Conservation (phyloP, 1,140 invertebrate genomes). For the Ips nitidus region DNA sequence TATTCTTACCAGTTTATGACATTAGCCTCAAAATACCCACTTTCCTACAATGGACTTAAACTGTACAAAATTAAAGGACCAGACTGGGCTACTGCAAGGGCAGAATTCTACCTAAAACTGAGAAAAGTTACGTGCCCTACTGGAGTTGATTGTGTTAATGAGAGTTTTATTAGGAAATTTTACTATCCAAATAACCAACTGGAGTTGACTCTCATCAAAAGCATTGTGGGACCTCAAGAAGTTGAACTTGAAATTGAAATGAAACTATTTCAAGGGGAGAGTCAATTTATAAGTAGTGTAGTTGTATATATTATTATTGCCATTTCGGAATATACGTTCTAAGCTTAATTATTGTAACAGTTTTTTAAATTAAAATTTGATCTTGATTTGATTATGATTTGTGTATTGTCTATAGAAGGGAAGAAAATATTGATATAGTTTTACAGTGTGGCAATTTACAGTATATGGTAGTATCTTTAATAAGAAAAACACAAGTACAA, state of each 20-base stretch:
- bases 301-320: constrained; percentile 82
- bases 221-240: constrained; percentile 84
- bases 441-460: too few species aligned
- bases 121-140: constrained; percentile 62
- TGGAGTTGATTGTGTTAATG: constrained; percentile 62
- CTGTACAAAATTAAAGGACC: constrained; percentile 88
- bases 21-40: constrained; percentile 78
- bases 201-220: constrained; percentile 68
- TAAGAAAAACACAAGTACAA: too few species aligned
- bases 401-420: too few species aligned
- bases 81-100: constrained; percentile 63
- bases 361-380: background rate
- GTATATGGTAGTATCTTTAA: too few species aligned
- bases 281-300: constrained; percentile 72
- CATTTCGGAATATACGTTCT: constrained; percentile 83
- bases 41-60: constrained; percentile 70
- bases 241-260: constrained; percentile 84
- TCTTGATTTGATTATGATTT: too few species aligned
- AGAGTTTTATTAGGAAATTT: constrained; percentile 62
- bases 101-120: constrained; percentile 76
- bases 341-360: constrained; percentile 38
- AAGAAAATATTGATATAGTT: too few species aligned
- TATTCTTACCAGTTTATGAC: constrained; percentile 91
- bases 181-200: constrained; percentile 52
- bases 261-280: constrained; percentile 74